Conservation (phyloP, 2,797 vertebrate genomes). For the Tenualosa ilisha region DNA sequence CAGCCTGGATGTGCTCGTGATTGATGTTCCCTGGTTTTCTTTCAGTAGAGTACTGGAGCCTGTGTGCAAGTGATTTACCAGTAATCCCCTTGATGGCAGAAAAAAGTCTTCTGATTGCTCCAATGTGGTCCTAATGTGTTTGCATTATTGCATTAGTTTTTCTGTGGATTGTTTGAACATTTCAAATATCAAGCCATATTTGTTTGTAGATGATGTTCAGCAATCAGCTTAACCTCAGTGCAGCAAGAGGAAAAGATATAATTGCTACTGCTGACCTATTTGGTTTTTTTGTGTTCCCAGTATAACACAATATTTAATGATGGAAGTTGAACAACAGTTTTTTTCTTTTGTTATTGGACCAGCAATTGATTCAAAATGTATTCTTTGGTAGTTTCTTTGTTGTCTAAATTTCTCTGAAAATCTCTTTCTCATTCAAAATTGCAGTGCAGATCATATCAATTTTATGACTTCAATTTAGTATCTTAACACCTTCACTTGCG, state of each 20-base stretch:
- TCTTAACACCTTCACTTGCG: background rate
- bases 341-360: background rate
- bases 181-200: constrained; percentile 12
- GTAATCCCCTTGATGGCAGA: constrained; percentile 54
- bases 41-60: constrained; percentile 38
- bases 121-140: background rate
- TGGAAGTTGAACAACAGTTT: background rate
- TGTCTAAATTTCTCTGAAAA: background rate
- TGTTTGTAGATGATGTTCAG: constrained; percentile 19
- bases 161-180: constrained; percentile 15
- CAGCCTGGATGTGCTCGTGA: constrained; percentile 50
- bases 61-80: constrained; percentile 33
- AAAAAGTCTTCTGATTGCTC: background rate
- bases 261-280: background rate
- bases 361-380: background rate
- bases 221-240: background rate
- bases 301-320: background rate
- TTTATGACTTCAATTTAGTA: background rate
- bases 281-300: background rate
- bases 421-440: background rate
- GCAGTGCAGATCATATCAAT: background rate
- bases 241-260: background rate
- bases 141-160: background rate
- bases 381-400: background rate
- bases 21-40: constrained; percentile 47